These are phyloP conservation scores for Corythoichthys intestinalis DNA, from an alignment of 2,113 vertebrate species.

Conservation along the genomic window DNA sequence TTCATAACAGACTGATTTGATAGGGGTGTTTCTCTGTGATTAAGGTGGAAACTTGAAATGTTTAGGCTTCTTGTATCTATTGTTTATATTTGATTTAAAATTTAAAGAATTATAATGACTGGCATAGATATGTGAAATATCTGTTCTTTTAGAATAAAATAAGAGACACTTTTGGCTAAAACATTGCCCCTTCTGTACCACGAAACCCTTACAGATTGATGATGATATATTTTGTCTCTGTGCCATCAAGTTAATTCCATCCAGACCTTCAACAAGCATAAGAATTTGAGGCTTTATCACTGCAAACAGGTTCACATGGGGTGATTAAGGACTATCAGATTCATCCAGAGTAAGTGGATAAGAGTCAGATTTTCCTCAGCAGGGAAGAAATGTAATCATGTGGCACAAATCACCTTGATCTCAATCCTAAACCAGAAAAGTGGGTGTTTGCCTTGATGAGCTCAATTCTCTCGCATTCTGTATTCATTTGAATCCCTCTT, in stretches of 20 bases:
- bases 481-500: slow-evolving; percentile 47
- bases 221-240: slow-evolving; percentile 9
- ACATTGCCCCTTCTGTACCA: slow-evolving; percentile 23
- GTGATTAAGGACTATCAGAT: slow-evolving; percentile 14
- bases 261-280: slow-evolving; percentile 26
- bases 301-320: slow-evolving; percentile 15
- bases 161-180: slow-evolving; percentile 9
- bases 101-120: too few species aligned
- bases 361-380: slow-evolving; percentile 15
- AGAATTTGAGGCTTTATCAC: slow-evolving; percentile 22
- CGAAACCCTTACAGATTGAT: slow-evolving; percentile 12
- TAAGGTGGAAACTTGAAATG: too few species aligned
- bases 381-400: slow-evolving; percentile 30
- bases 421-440: slow-evolving; percentile 10
- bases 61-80: too few species aligned
- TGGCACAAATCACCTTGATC: slow-evolving; percentile 27
- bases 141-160: too few species aligned
- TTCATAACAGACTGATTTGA: too few species aligned
- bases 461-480: slow-evolving; percentile 33
- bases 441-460: slow-evolving; percentile 62
- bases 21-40: too few species aligned
- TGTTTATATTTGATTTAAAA: too few species aligned
- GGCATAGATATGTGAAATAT: too few species aligned
- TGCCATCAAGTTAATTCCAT: slow-evolving; percentile 23
- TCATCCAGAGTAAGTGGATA: slow-evolving; percentile 12